These are phyloP conservation scores for Andrena flavipes DNA, from an alignment of 2,888 invertebrate genomes.

Conservation along the genomic window DNA sequence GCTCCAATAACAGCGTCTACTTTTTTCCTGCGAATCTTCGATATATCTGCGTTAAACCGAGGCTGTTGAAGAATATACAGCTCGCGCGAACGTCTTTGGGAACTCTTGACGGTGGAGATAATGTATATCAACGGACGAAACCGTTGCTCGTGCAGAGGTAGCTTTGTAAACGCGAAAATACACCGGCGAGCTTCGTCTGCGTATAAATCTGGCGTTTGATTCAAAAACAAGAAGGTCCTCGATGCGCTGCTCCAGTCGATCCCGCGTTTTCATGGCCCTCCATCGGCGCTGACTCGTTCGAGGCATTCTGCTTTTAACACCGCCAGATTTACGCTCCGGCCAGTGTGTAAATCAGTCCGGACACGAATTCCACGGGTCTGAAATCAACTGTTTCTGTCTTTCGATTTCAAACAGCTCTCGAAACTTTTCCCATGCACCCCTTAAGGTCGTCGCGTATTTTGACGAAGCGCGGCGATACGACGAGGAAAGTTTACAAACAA, in stretches of 20 bases:
- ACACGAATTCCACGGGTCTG: constrained; percentile 24
- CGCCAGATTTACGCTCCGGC: constrained; percentile 40
- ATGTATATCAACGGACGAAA: too few relatives aligned
- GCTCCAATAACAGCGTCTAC: constrained; percentile 34
- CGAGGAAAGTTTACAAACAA: too few relatives aligned
- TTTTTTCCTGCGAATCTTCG: neutral
- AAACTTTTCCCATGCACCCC: too few relatives aligned
- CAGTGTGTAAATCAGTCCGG: constrained; percentile 40
- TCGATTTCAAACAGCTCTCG: neutral
- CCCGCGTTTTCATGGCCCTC: neutral
- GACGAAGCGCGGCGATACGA: too few relatives aligned
- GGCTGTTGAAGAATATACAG: too few relatives aligned
- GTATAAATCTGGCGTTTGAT: neutral
- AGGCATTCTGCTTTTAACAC: constrained; percentile 39
- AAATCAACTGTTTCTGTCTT: neutral
- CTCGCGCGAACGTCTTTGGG: too few relatives aligned
- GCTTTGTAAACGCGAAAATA: neutral
- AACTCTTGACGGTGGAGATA: too few relatives aligned
- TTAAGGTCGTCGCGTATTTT: too few relatives aligned
- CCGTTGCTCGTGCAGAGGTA: neutral
- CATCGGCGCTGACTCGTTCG: constrained; percentile 8
- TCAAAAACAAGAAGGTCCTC: neutral
- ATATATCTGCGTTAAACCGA: neutral
- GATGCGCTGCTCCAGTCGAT: neutral
- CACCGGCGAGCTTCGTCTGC: neutral